Percentiles rank a stretch among this genome's conserved stretches.
Evolutionary conservation across 2,888 invertebrate species (phyloP).

Genomic region (Euzophera pinguis): DNA sequence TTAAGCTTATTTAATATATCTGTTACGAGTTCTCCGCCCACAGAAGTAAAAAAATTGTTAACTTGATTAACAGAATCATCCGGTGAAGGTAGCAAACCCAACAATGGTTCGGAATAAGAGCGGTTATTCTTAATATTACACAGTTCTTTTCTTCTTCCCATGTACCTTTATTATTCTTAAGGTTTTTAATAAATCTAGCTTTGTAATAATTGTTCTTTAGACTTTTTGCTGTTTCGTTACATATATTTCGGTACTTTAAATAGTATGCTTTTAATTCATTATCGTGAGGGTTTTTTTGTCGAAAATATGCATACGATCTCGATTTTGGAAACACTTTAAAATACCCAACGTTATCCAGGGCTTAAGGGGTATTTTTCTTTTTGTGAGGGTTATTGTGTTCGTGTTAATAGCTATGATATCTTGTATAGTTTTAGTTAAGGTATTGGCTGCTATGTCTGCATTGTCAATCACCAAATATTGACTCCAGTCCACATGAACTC

Average conservation of each 20-base stretch:
- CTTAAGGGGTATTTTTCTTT: not conserved
- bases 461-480: not conserved
- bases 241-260: not conserved
- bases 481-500: slow-evolving; percentile 7
- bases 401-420: not conserved
- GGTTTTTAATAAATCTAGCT: not conserved
- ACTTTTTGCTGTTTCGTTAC: not conserved
- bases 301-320: not conserved
- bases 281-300: not conserved
- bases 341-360: not conserved
- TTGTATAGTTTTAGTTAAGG: not conserved
- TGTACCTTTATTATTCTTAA: slow-evolving; percentile 11
- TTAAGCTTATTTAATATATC: slow-evolving; percentile 1
- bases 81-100: not conserved
- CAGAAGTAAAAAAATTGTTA: slow-evolving; percentile 4
- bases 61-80: not conserved
- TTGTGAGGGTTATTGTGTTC: not conserved
- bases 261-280: not conserved
- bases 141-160: slow-evolving; percentile 10
- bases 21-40: slow-evolving; percentile 5
- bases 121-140: slow-evolving; percentile 10
- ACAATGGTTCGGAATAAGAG: not conserved
- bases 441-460: not conserved
- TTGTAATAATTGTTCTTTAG: not conserved
- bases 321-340: not conserved